phyloP scores from a whole-genome alignment of 2,888 invertebrate species.

The Chaitophorus viminalis region DNA sequence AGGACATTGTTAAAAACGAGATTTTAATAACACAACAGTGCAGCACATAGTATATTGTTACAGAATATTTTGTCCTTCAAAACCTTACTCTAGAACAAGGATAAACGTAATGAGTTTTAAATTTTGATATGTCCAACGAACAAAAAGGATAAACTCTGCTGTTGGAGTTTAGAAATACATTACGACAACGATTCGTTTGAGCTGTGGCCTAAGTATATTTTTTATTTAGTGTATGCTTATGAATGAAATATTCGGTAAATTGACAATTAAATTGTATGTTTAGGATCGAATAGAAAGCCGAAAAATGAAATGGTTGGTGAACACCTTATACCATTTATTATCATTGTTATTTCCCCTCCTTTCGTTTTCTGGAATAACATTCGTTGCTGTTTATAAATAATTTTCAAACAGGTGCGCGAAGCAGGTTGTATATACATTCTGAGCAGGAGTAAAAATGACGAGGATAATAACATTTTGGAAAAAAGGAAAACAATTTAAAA shows the following conservation, averaged over 20 bases:
- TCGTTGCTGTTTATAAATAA: background rate
- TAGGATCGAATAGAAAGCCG: background rate
- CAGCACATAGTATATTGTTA: background rate
- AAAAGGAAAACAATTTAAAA: constrained; percentile 4
- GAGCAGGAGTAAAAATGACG: background rate
- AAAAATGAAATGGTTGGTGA: background rate
- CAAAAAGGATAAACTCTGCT: background rate
- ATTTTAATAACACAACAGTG: too few species aligned
- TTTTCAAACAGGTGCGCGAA: constrained; percentile 9
- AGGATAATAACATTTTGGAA: constrained; percentile 22
- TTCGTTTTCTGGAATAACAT: background rate
- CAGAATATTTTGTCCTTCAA: constrained; percentile 14
- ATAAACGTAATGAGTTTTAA: constrained; percentile 17
- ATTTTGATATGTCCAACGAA: background rate
- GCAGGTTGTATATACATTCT: constrained; percentile 19
- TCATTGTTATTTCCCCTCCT: background rate
- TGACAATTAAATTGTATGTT: background rate
- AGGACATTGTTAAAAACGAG: background rate
- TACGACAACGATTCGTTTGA: too few species aligned
- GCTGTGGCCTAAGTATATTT: too few species aligned
- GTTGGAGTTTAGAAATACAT: background rate
- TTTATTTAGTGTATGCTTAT: too few species aligned
- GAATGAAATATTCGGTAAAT: too few species aligned
- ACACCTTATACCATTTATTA: background rate
- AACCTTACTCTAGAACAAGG: constrained; percentile 2